Evolutionary conservation across 2,888 invertebrate genomes (phyloP), one percentile per base, ranked within the genome.

Genomic region (Acronicta leporina): DNA sequence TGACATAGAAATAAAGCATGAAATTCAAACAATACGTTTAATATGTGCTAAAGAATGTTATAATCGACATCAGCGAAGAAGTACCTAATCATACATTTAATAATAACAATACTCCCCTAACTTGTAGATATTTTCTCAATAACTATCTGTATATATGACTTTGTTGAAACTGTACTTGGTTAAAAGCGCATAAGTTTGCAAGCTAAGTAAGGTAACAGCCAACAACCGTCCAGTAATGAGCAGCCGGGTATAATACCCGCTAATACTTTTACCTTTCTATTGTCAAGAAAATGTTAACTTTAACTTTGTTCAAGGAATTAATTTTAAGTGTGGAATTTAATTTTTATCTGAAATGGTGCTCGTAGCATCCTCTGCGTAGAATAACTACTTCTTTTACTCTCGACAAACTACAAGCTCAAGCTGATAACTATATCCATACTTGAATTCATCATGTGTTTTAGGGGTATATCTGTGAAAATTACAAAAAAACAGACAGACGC

Each of bases 151-250:
- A 42, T n/a, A 50, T 8, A 42, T 42, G n/a, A 44, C 25, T 47
- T 47, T 51, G 15, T 58, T 44, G 41, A 62, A 45, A 61, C 25
- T 54, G 55, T 27, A 41, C 30, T 27, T 62, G 49, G 49, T 67
- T 62, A 56, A 54, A 67, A 63, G 35, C 35, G 13, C 56, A 62
- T 72, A 67, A 72, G 30, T 72, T 62, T 56, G 56, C 8, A 50
- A 67, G 41, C 15, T 57, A 56, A 73, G 69, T 50, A 8, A 45
- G 60, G 27, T 44, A 20, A 44, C 44, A 20, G 49, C 43, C 33
- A 13, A 38, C 52, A 5, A 30, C 42, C 16, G 53, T 0, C n/a
- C 27, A 16, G 41, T 70, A 69, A 67, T 46, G 52, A 75, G 66
- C 53, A 38, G 16, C 27, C 16, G 40, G 38, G 16, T 42, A 27